phyloP scores from a whole-genome alignment of 2,113 vertebrate genomes.

The Capra hircus region DNA sequence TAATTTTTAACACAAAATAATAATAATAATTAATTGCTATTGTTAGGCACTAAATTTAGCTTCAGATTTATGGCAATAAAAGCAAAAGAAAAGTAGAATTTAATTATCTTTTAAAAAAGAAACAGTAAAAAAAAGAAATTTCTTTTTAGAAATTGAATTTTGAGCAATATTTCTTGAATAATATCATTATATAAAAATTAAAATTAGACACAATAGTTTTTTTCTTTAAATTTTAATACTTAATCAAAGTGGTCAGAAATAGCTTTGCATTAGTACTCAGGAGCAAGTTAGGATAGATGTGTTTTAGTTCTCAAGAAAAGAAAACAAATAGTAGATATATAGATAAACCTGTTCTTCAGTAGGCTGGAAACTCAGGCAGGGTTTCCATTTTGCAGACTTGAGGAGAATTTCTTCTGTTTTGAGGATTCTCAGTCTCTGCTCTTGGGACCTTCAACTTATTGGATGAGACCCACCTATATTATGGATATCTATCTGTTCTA shows the following conservation, averaged over 20 bases:
- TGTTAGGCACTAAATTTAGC: too few relatives aligned
- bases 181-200: neutral
- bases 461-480: neutral
- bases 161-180: neutral
- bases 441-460: neutral
- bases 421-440: neutral
- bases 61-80: too few relatives aligned
- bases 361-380: neutral
- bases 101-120: too few relatives aligned
- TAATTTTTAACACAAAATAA: too few relatives aligned
- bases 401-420: neutral
- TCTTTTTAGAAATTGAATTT: neutral
- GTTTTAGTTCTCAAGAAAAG: neutral
- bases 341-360: neutral
- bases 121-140: neutral
- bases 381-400: neutral
- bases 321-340: neutral
- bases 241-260: neutral
- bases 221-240: neutral
- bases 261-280: neutral
- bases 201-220: neutral
- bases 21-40: too few relatives aligned
- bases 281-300: neutral
- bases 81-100: too few relatives aligned
- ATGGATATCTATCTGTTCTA: neutral